Conservation (phyloP, 2,797 vertebrate species). For the Pantherophis alleghaniensis region DNA sequence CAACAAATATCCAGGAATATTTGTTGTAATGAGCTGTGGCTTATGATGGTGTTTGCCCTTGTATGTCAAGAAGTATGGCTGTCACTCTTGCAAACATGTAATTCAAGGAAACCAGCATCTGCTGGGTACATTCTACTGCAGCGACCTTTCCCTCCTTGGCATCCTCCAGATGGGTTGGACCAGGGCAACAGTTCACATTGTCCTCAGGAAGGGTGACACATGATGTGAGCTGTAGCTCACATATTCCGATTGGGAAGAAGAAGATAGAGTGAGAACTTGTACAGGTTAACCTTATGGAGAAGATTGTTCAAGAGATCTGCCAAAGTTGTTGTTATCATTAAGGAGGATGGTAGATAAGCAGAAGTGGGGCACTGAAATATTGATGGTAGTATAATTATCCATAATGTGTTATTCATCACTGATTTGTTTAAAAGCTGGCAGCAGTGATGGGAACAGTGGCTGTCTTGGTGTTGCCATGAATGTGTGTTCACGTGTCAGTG, state of each 20-base stretch:
- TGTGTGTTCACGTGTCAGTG: neutral
- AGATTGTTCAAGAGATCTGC: neutral
- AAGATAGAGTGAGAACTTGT: neutral
- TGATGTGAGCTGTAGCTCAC: neutral
- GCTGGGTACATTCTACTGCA: neutral
- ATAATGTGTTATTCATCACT: neutral
- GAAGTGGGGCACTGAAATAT: neutral
- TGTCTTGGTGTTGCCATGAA: neutral
- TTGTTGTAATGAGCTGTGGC: neutral
- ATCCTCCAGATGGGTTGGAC: neutral
- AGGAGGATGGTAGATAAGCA: neutral
- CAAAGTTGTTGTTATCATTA: neutral
- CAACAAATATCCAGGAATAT: neutral
- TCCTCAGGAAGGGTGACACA: neutral
- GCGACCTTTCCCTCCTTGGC: neutral
- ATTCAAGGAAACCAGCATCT: neutral
- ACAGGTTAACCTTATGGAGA: neutral
- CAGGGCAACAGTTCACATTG: neutral
- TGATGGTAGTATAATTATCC: neutral
- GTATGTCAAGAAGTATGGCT: neutral
- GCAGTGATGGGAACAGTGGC: neutral
- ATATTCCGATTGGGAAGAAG: neutral
- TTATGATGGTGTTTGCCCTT: neutral
- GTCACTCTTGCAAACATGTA: neutral
- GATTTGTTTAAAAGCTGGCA: neutral